These are phyloP conservation scores for Actinemys pallida DNA, from an alignment of 2,113 vertebrate genomes.

Conservation along the genomic window DNA sequence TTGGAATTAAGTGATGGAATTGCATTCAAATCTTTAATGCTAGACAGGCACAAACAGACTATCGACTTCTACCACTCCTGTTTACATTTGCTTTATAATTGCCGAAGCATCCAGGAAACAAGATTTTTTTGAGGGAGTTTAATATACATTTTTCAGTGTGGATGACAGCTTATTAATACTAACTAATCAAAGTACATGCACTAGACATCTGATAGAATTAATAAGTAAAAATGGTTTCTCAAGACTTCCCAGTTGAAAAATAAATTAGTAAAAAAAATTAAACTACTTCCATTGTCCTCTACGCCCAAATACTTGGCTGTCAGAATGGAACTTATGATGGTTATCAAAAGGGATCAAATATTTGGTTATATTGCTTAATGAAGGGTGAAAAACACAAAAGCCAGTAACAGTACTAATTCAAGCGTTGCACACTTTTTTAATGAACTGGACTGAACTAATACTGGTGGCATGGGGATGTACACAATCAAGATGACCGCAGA, in stretches of 20 bases:
- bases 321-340: no score
- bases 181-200: background rate
- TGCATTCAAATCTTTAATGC: background rate
- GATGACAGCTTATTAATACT: background rate
- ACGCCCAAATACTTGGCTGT: no score
- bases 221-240: background rate
- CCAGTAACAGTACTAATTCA: no score
- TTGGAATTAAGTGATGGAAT: background rate
- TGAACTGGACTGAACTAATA: no score
- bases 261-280: no score
- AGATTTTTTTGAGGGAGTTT: background rate
- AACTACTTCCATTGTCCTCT: no score
- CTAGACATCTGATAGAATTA: background rate
- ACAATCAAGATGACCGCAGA: no score
- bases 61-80: background rate
- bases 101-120: background rate
- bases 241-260: background rate
- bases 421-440: no score
- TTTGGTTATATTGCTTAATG: no score
- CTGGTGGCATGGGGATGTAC: no score
- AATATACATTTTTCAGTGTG: background rate
- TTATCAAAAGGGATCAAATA: no score
- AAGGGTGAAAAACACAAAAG: no score
- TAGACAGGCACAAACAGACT: background rate
- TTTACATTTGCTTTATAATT: background rate